phyloP scores from a whole-genome alignment of 1,140 invertebrate genomes.

The Drosophila mayri region DNA sequence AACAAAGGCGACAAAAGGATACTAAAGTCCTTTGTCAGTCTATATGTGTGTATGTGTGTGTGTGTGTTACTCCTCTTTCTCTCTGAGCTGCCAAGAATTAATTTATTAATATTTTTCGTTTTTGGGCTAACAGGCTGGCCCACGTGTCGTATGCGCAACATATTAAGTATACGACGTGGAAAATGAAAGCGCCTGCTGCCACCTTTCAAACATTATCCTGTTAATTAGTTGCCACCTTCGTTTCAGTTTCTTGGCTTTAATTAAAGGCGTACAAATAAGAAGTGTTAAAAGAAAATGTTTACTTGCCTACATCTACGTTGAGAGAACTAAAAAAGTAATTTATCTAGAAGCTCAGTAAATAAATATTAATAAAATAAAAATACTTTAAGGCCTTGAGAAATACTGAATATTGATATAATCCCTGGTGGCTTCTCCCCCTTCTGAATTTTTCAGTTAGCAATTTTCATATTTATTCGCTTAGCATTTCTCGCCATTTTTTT shows the following conservation, averaged over 20 bases:
- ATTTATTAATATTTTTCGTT: constrained; percentile 69
- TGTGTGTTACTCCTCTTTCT: constrained; percentile 12
- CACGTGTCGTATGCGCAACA: constrained; percentile 46
- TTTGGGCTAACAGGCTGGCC: constrained; percentile 8
- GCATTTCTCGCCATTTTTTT: constrained; percentile 15
- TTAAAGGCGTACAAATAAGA: neutral
- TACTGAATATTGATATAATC: neutral
- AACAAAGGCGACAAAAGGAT: constrained; percentile 62
- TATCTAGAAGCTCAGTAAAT: too few species aligned
- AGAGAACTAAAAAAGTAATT: too few species aligned
- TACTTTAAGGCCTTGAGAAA: neutral
- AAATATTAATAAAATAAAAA: neutral
- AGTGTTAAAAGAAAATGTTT: neutral
- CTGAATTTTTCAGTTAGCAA: constrained; percentile 14
- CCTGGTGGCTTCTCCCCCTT: neutral
- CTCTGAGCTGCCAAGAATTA: constrained; percentile 65
- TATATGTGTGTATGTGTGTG: constrained; percentile 17
- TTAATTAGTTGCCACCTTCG: constrained; percentile 29
- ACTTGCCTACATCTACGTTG: neutral
- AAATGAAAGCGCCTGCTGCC: neutral
- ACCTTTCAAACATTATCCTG: constrained; percentile 24
- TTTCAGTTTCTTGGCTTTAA: constrained; percentile 6
- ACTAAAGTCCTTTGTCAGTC: constrained; percentile 1
- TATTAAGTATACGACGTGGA: constrained; percentile 41
- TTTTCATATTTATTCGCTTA: constrained; percentile 36